Conservation (phyloP, 2,113 vertebrate genomes). For the Mustelus asterias region DNA sequence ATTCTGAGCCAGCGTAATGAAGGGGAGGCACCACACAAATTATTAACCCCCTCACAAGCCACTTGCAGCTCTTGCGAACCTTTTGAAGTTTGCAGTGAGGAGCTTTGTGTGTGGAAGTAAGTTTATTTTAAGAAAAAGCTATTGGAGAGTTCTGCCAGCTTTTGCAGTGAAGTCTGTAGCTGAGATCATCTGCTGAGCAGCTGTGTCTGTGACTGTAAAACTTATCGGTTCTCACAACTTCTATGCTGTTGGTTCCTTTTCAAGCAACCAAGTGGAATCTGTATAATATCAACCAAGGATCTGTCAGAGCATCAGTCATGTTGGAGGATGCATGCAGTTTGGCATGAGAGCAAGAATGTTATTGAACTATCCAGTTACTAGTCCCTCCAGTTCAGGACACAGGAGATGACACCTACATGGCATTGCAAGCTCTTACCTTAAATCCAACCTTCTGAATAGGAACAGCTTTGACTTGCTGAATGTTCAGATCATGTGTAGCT, state of each 20-base stretch:
- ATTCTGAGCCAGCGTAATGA: background rate
- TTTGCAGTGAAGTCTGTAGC: background rate
- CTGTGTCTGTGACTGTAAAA: background rate
- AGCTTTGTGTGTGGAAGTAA: background rate
- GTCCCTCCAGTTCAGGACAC: background rate
- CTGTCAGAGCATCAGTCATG: background rate
- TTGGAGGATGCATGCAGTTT: background rate
- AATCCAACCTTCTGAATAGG: background rate
- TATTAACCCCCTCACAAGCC: background rate
- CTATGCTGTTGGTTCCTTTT: background rate
- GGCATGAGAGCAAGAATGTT: background rate
- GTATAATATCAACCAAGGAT: background rate
- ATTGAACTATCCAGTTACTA: background rate
- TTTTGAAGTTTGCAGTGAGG: background rate
- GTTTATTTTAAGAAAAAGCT: background rate
- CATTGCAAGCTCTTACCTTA: background rate
- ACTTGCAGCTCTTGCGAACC: background rate
- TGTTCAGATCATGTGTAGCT: background rate
- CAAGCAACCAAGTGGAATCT: background rate
- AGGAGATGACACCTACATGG: background rate
- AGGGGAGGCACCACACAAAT: background rate
- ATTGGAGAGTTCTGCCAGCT: background rate
- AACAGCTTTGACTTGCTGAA: background rate
- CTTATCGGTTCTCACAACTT: no score
- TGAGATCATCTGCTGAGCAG: background rate